Evolutionary conservation across 2,888 invertebrate species (phyloP), one percentile per base, ranked within the genome.

Genomic region (Scaeva pyrastri): DNA sequence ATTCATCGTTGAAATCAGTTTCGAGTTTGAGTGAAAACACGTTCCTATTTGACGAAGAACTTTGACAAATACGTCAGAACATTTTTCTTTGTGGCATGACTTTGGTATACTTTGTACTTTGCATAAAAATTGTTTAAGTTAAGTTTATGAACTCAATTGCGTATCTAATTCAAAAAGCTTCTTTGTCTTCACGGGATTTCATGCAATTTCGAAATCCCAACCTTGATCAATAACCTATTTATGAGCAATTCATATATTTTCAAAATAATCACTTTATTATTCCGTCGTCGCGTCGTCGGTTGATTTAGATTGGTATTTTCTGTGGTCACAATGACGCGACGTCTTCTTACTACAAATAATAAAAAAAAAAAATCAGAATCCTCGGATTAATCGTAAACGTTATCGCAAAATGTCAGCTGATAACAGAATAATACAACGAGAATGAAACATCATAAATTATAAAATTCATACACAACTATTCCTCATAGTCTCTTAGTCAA

Each of bases 161-260:
- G 12, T 3, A 8, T 36, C 10, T 16, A 66, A 58, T 10, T 23
- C 7, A 6, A 52, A 45, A 23, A 52, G 10, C 3, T 60, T 43
- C 50, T 31, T 56, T 45, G 12, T 52, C 39, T 48, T 60, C 43
- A 60, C 52, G 39, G 16, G 50, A 60, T 66, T 19, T 48, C 68
- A 45, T 68, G 72, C 14, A 58, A 39, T 43, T 58, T 41, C 16
- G 36, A 10, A 26, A n/a, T n/a, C 39, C 23, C 23, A 74, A 23
- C 58, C 70, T 56, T 77, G 62, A 84, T 71, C 84, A 75, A 60
- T 75, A 79, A 71, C 70, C 79, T 66, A 84, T 71, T 79, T 74
- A 68, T 36, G 70, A 36, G n/a, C 16, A 21, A 21, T 56, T 45
- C 50, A 43, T 23, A 70, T 52, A 62, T 52, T 41, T 14, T 31